phyloP scores from a whole-genome alignment of 2,113 vertebrate genomes.

The Erinaceus europaeus region DNA sequence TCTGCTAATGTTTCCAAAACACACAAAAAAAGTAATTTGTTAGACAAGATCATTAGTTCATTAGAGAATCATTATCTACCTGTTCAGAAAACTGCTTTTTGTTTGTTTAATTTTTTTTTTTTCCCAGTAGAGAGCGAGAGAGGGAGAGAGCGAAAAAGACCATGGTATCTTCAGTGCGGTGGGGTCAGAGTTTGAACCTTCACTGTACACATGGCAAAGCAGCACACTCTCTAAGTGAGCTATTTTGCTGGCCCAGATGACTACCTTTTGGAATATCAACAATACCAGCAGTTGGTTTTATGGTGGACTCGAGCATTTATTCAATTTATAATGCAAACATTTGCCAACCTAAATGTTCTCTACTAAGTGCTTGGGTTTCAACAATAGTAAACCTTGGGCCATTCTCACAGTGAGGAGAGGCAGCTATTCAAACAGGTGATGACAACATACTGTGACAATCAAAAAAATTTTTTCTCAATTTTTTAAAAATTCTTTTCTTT shows the following conservation, averaged over 20 bases:
- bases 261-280: background rate
- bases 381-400: too few species aligned
- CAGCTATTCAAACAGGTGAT: background rate
- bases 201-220: too few species aligned
- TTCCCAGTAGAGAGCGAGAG: too few species aligned
- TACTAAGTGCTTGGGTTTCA: background rate
- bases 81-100: too few species aligned
- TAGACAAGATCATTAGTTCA: background rate
- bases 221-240: too few species aligned
- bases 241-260: background rate
- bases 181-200: too few species aligned
- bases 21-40: background rate
- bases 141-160: too few species aligned
- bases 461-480: background rate
- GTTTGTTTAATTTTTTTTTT: too few species aligned
- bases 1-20: background rate
- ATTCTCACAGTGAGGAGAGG: background rate
- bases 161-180: too few species aligned
- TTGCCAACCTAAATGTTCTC: background rate
- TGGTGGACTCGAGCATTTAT: background rate
- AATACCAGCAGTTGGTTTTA: background rate
- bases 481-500: too few species aligned
- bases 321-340: background rate
- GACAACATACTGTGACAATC: background rate
- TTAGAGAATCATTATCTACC: background rate